Percentiles rank a stretch among this genome's conserved stretches.
phyloP scores from a whole-genome alignment of 1,140 invertebrate genomes.

The Manduca sexta region DNA sequence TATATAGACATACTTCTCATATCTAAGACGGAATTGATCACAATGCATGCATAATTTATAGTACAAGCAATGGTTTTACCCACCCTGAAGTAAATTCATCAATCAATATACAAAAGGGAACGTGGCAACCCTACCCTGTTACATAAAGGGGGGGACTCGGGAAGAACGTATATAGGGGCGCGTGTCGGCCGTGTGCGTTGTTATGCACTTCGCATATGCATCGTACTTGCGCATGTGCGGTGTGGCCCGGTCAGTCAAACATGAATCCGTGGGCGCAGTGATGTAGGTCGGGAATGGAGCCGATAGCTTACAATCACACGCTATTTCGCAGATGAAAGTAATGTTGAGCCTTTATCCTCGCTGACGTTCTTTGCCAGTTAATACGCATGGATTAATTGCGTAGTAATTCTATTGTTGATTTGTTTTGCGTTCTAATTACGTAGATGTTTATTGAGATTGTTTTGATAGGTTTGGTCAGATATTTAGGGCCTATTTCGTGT shows the following conservation, averaged over 20 bases:
- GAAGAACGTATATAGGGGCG: constrained; percentile 27
- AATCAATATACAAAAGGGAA: constrained; percentile 2
- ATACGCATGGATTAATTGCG: too few species aligned
- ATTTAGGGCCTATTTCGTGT: too few species aligned
- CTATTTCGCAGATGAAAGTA: neutral
- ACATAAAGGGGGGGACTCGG: constrained; percentile 24
- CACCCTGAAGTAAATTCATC: neutral
- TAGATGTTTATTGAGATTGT: too few species aligned
- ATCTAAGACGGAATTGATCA: too few species aligned
- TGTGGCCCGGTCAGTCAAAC: constrained; percentile 40
- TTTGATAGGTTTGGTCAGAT: too few species aligned
- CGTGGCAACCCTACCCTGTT: constrained; percentile 23
- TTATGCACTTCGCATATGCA: constrained; percentile 37
- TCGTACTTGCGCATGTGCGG: constrained; percentile 8
- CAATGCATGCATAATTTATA: neutral
- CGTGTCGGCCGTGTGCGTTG: constrained; percentile 28
- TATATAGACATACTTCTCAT: too few species aligned
- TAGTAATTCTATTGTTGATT: too few species aligned
- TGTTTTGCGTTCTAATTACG: too few species aligned
- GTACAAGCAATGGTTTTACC: neutral
- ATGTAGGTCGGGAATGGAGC: constrained; percentile 40
- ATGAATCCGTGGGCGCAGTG: constrained; percentile 24
- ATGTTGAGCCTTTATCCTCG: too few species aligned
- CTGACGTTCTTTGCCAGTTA: too few species aligned
- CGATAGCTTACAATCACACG: neutral